Evolutionary conservation across 2,888 invertebrate species (phyloP).

Genomic region (Drosophila testacea): DNA sequence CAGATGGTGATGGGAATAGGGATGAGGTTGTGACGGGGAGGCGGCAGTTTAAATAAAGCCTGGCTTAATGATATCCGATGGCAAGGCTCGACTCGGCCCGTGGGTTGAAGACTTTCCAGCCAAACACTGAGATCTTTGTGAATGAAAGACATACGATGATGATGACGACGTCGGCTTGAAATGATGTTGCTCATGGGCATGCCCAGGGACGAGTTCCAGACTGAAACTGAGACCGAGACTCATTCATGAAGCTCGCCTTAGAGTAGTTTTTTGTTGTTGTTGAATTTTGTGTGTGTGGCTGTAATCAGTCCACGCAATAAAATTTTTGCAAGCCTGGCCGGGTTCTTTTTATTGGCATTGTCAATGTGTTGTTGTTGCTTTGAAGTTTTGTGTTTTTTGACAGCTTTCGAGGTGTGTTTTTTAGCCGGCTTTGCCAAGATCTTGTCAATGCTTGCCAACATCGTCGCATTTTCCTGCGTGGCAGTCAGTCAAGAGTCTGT

Average conservation of each 20-base stretch:
- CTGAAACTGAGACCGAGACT: slow-evolving; percentile 30
- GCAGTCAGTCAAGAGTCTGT: slow-evolving; percentile 73
- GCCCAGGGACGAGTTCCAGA: slow-evolving; percentile 41
- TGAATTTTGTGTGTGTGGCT: slow-evolving; percentile 52
- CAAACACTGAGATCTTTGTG: slow-evolving; percentile 34
- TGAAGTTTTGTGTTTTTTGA: slow-evolving; percentile 68
- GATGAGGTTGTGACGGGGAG: background rate
- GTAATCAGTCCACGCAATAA: slow-evolving; percentile 83
- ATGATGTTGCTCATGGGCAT: slow-evolving; percentile 54
- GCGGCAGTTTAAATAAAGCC: slow-evolving; percentile 74
- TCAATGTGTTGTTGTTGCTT: slow-evolving; percentile 44
- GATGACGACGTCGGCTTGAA: slow-evolving; percentile 43
- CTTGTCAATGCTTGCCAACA: slow-evolving; percentile 68
- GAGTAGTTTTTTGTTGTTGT: slow-evolving; percentile 35
- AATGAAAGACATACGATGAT: slow-evolving; percentile 56
- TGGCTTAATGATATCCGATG: slow-evolving; percentile 78
- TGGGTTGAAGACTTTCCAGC: slow-evolving; percentile 46
- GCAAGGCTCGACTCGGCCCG: slow-evolving; percentile 37
- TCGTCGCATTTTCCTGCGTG: slow-evolving; percentile 80
- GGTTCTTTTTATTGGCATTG: slow-evolving; percentile 68
- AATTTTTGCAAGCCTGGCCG: slow-evolving; percentile 71
- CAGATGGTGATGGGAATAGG: background rate
- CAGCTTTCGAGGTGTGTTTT: slow-evolving; percentile 76
- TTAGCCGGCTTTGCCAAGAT: slow-evolving; percentile 69
- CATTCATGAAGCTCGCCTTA: slow-evolving; percentile 76